These are phyloP conservation scores for Pygmarrhopalites habei DNA, from an alignment of 1,140 invertebrate species.

Conservation along the genomic window DNA sequence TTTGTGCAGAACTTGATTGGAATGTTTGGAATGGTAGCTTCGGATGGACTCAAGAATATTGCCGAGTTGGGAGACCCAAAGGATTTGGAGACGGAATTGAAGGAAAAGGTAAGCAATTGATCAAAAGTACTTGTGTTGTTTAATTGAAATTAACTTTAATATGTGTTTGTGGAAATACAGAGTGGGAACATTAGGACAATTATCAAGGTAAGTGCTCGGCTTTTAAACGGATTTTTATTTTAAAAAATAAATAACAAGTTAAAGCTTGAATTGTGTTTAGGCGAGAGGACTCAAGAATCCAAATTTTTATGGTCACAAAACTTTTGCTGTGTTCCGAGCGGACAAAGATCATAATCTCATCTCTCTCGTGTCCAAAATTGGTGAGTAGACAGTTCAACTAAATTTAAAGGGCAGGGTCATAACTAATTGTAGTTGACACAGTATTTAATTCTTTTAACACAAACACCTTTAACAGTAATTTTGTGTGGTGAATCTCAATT, in stretches of 20 bases:
- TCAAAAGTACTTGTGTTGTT: no score
- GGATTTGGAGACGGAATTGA: conserved; percentile 83
- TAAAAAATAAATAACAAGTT: neutral
- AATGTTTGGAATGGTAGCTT: no score
- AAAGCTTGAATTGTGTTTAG: no score
- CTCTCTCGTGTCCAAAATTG: conserved; percentile 90
- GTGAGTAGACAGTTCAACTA: no score
- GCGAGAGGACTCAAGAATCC: conserved; percentile 90
- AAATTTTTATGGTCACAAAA: conserved; percentile 78
- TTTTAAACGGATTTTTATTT: neutral
- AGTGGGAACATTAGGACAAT: conserved; percentile 76
- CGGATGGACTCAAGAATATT: conserved; percentile 84
- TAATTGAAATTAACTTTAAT: neutral
- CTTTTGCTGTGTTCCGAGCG: conserved; percentile 70
- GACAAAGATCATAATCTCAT: conserved; percentile 81
- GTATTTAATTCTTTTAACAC: no score
- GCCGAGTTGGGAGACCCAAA: conserved; percentile 89
- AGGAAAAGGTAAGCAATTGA: conserved; percentile 55
- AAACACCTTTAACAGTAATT: no score
- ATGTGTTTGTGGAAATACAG: conserved; percentile 41
- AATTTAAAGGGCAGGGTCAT: no score
- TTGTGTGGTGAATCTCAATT: no score
- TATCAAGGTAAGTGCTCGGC: conserved; percentile 47
- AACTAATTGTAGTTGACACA: no score
- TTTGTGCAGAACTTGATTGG: no score